Evolutionary conservation across 2,113 vertebrate species (phyloP).

Genomic region (Canis aureus): DNA sequence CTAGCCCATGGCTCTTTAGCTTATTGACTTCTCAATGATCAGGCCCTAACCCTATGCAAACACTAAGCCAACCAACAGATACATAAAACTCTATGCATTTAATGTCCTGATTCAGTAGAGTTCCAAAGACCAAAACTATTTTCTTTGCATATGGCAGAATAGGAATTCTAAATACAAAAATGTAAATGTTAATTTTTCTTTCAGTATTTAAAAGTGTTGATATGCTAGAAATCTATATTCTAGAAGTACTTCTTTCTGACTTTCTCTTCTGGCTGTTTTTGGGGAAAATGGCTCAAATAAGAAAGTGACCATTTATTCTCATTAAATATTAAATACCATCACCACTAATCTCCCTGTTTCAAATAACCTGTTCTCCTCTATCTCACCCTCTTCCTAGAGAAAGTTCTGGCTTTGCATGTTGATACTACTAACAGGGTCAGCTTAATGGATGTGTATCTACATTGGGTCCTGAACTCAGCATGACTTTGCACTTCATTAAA

Average conservation of each 20-base stretch:
- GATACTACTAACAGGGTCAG: too few species aligned
- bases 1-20: not conserved
- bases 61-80: not conserved
- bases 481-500: not conserved
- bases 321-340: not conserved
- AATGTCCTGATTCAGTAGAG: not conserved
- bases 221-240: slow-evolving; percentile 18
- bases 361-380: not conserved
- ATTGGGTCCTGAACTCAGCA: not conserved
- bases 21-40: not conserved
- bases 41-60: not conserved
- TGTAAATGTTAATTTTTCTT: not conserved
- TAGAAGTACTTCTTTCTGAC: not conserved
- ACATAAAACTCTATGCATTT: not conserved
- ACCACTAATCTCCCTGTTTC: not conserved
- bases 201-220: not conserved
- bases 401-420: not conserved
- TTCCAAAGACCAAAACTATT: not conserved
- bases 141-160: slow-evolving; percentile 5
- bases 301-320: not conserved
- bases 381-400: not conserved
- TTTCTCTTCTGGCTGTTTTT: not conserved
- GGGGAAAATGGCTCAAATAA: not conserved
- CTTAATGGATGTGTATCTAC: not conserved
- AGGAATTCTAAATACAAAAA: not conserved